These are phyloP conservation scores for Phyllostomus discolor DNA, from an alignment of 2,113 vertebrate genomes.

Conservation along the genomic window DNA sequence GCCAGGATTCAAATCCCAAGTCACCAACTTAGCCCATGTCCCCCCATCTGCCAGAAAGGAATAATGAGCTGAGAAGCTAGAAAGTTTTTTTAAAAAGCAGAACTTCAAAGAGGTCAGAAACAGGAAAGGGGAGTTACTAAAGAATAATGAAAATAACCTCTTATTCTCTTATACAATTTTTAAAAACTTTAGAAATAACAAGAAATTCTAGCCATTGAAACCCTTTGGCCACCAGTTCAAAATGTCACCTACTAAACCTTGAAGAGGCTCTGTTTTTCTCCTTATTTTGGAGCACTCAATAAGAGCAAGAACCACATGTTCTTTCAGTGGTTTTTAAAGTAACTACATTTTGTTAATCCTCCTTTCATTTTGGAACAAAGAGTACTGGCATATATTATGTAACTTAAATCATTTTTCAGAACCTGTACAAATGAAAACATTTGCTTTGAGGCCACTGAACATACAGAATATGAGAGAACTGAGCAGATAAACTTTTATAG, in stretches of 20 bases:
- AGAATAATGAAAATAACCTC: slow-evolving; percentile 52
- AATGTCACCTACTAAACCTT: not conserved
- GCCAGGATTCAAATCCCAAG: not conserved
- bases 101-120: slow-evolving; percentile 51
- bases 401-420: slow-evolving; percentile 43
- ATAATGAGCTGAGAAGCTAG: slow-evolving; percentile 52
- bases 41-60: slow-evolving; percentile 14
- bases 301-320: slow-evolving; percentile 24
- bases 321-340: slow-evolving; percentile 50
- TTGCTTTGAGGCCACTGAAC: slow-evolving; percentile 37
- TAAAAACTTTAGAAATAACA: slow-evolving; percentile 45
- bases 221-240: slow-evolving; percentile 20
- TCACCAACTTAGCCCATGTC: not conserved
- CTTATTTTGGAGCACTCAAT: slow-evolving; percentile 15
- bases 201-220: slow-evolving; percentile 39
- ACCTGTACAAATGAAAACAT: not conserved
- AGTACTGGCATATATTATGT: not conserved
- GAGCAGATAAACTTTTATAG: not conserved
- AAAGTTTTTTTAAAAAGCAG: slow-evolving; percentile 54
- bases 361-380: slow-evolving; percentile 46
- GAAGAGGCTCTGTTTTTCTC: slow-evolving; percentile 29
- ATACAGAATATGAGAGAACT: not conserved
- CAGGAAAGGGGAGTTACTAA: slow-evolving; percentile 43
- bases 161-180: slow-evolving; percentile 36
- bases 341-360: slow-evolving; percentile 28